A percentile compares a stretch with the other conserved stretches of the same genome.
Evolutionary conservation across 1,140 invertebrate species (phyloP).

Genomic region (Tetramorium alpestre): DNA sequence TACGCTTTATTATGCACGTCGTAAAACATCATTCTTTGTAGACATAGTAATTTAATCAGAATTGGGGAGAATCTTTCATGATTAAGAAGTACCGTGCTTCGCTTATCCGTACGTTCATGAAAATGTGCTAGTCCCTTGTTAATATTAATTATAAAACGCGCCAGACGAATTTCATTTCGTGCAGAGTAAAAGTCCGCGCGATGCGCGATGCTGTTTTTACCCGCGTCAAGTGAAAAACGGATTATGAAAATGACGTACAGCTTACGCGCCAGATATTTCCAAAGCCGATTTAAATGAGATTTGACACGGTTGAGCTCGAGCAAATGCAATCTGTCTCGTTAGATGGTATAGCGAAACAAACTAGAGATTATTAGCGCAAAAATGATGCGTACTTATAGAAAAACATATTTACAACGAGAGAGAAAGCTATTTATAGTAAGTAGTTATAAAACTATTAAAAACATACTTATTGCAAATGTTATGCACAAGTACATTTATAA

Average conservation of each 20-base stretch:
- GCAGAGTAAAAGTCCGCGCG: conserved; percentile 18
- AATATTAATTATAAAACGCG: neutral
- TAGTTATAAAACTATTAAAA: too few relatives aligned
- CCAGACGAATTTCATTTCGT: conserved; percentile 32
- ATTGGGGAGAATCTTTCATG: conserved; percentile 12
- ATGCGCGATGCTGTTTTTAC: conserved; percentile 10
- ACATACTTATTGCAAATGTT: too few relatives aligned
- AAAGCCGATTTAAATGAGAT: conserved; percentile 57
- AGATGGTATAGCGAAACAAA: neutral
- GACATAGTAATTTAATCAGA: conserved; percentile 23
- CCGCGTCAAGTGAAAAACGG: conserved; percentile 30
- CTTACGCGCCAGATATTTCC: conserved; percentile 28
- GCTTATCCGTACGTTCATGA: neutral
- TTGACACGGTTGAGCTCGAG: conserved; percentile 7
- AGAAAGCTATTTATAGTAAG: too few relatives aligned
- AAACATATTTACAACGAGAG: too few relatives aligned
- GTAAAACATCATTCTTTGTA: conserved; percentile 11
- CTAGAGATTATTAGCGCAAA: neutral
- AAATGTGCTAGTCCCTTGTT: neutral
- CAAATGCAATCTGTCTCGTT: conserved; percentile 22
- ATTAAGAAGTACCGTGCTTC: neutral
- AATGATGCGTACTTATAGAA: neutral
- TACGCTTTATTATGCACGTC: neutral
- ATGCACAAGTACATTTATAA: too few relatives aligned
- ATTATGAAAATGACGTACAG: conserved; percentile 55